Evolutionary conservation across 2,888 invertebrate genomes (phyloP).

Genomic region (Drosophila maculinotata): DNA sequence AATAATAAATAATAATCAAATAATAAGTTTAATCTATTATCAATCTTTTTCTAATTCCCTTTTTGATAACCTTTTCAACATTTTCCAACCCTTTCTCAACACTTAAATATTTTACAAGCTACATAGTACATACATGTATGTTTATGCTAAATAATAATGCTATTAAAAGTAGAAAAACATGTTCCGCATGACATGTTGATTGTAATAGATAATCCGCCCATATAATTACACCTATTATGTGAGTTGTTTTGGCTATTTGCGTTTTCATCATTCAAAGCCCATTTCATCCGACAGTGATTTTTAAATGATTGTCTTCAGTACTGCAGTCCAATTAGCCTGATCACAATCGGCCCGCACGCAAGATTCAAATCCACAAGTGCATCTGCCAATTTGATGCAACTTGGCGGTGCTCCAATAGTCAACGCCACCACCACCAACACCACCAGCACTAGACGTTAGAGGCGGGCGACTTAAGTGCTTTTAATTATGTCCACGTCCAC

Average conservation of each 20-base stretch:
- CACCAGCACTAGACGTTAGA: conserved; percentile 3
- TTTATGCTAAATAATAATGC: too few relatives aligned
- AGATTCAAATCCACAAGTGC: conserved; percentile 43
- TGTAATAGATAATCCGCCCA: neutral
- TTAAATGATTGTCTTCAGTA: conserved; percentile 14
- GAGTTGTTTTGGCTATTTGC: conserved; percentile 1
- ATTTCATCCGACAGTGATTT: conserved; percentile 18
- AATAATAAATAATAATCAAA: too few relatives aligned
- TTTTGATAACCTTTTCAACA: too few relatives aligned
- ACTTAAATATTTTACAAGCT: too few relatives aligned
- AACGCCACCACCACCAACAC: conserved; percentile 2
- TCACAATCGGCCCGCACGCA: conserved; percentile 34
- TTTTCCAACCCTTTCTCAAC: too few relatives aligned
- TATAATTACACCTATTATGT: conserved; percentile 6
- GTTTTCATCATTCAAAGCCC: conserved; percentile 18
- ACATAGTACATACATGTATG: too few relatives aligned
- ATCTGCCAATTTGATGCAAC: conserved; percentile 55
- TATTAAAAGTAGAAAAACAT: too few relatives aligned
- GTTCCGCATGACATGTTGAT: too few relatives aligned
- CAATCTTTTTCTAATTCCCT: too few relatives aligned
- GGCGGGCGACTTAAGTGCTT: conserved; percentile 71
- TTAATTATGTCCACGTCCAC: conserved; percentile 80
- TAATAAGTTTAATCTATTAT: too few relatives aligned
- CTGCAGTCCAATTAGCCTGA: conserved; percentile 39
- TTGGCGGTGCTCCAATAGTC: conserved; percentile 57